Evolutionary conservation across 2,113 vertebrate genomes (phyloP).

Genomic region (Sebastes fasciatus): DNA sequence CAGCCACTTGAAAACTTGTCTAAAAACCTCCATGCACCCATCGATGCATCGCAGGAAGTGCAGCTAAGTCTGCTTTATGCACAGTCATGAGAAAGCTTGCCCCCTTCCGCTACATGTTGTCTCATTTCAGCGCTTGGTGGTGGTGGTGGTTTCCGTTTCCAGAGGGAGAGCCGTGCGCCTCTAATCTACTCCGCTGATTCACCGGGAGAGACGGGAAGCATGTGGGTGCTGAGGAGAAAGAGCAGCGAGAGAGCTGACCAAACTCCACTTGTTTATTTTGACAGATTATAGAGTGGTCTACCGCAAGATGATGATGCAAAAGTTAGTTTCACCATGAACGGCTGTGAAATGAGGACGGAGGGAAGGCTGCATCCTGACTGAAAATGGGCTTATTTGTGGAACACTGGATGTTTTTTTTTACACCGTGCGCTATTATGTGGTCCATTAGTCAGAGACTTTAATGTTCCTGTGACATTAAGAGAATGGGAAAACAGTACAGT

Average conservation of each 20-base stretch:
- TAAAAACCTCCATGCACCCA: neutral
- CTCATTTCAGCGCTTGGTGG: conserved; percentile 45
- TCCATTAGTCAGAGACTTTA: neutral
- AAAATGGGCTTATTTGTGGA: conserved; percentile 26
- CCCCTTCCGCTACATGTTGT: conserved; percentile 34
- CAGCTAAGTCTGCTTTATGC: conserved; percentile 27
- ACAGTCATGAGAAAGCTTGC: conserved; percentile 34
- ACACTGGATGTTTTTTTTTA: neutral
- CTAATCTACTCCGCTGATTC: conserved; percentile 70
- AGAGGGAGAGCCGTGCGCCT: conserved; percentile 46
- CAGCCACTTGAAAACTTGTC: neutral
- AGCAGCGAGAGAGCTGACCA: conserved; percentile 59
- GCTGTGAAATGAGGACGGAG: neutral
- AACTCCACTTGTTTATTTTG: conserved; percentile 73
- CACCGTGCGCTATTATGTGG: neutral
- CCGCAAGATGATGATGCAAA: conserved; percentile 47
- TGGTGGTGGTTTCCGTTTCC: conserved; percentile 54
- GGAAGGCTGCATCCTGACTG: conserved; percentile 31
- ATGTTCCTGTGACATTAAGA: neutral
- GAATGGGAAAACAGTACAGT: neutral
- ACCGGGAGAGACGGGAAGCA: conserved; percentile 50
- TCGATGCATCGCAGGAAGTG: conserved; percentile 17
- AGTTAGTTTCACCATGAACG: conserved; percentile 48
- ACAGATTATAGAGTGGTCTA: conserved; percentile 69
- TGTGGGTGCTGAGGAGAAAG: conserved; percentile 42